Evolutionary conservation across 2,797 vertebrate species (phyloP), one percentile per base, ranked within the genome.

Genomic region (Malurus splendens): DNA sequence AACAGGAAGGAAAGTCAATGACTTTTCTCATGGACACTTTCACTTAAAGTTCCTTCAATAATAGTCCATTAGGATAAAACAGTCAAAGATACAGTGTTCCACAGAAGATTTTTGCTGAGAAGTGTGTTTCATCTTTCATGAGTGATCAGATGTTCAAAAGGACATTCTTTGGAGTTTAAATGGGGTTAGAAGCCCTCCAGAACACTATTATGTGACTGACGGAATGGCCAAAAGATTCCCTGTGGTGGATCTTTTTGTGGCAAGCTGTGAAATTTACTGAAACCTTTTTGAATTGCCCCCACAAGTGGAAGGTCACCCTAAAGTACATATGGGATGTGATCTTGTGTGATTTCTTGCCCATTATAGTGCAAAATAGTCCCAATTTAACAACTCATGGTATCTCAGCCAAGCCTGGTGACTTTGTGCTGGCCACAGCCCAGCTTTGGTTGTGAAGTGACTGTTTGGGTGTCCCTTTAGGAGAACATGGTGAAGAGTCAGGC

Each of bases 261-360:
- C 64, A 88, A 67, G 32, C 38, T 75, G 18, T 82, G 51, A 65
- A 87, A 78, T 59, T 42, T 72, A 33, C 36, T 55, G n/a, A 85
- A 56, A 45, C 22, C 10, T 72, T 47, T 80, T 33, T 50, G 18
- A 68, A 67, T 57, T 87, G 5, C 16, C 10, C 10, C 38, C 11
- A 18, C 12, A 50, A 41, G 20, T 33, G 27, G 9, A 51, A 60
- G 18, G 33, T 68, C 36, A 17, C 23, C 50, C 42, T 82, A n/a
- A 51, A 0, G 0, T 57, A 32, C 3, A 0, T 32, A 18, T 8
- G 30, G 0, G 0, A 4, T n/a, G 25, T 48, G 44, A 76, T 71
- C 18, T 39, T 64, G 15, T 65, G 16, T 48, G 14, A 15, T 48
- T 65, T 87, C 27, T 48, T 39, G 12, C 68, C n/a, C 27, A 30